A percentile compares a stretch with the other conserved stretches of the same genome.
Evolutionary conservation across 2,113 vertebrate genomes (phyloP).

Genomic region (Heptranchias perlo): DNA sequence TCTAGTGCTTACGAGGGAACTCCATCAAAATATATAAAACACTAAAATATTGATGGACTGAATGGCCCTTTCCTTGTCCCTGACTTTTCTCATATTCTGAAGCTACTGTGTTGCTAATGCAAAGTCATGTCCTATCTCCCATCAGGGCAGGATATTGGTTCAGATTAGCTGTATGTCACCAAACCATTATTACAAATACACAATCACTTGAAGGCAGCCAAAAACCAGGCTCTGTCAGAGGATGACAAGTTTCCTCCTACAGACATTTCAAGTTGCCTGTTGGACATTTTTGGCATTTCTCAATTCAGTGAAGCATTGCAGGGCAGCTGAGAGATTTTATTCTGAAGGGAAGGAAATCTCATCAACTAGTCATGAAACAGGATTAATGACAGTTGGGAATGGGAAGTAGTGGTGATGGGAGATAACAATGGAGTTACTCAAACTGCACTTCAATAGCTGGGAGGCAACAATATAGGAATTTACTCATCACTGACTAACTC

Average conservation of each 20-base stretch:
- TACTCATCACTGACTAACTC: not conserved
- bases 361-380: not conserved
- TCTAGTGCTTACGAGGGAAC: not conserved
- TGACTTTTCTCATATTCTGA: not conserved
- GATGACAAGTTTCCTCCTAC: not conserved
- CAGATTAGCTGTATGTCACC: not conserved
- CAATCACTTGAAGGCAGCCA: not conserved
- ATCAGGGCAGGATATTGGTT: not conserved
- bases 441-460: not conserved
- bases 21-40: not conserved
- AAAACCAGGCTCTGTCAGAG: not conserved
- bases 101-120: not conserved
- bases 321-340: not conserved
- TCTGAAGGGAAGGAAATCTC: not conserved
- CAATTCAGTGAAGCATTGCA: not conserved
- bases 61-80: not conserved
- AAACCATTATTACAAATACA: not conserved
- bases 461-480: not conserved
- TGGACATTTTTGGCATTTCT: not conserved
- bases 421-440: not conserved
- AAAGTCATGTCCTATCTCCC: not conserved
- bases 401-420: not conserved
- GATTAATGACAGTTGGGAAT: not conserved
- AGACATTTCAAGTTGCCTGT: not conserved
- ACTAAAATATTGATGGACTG: not conserved